phyloP scores from a whole-genome alignment of 2,113 vertebrate genomes.

The Hiodon tergisus region DNA sequence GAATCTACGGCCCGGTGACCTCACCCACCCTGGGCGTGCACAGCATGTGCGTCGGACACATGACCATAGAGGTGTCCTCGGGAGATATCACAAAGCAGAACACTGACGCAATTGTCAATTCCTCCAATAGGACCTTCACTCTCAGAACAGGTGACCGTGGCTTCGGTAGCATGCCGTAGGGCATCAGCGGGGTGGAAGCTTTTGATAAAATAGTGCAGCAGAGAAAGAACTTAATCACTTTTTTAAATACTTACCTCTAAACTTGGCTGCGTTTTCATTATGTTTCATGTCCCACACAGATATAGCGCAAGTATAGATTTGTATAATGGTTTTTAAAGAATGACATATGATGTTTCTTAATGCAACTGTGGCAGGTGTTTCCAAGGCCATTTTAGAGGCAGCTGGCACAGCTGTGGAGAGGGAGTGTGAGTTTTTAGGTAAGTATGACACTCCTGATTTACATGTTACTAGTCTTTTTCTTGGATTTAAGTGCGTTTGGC shows the following conservation, averaged over 20 bases:
- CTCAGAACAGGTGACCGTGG: constrained; percentile 64
- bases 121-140: constrained; percentile 61
- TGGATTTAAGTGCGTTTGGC: neutral
- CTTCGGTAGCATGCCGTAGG: too few relatives aligned
- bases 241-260: too few relatives aligned
- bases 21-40: constrained; percentile 49
- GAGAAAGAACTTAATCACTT: too few relatives aligned
- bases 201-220: too few relatives aligned
- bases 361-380: constrained; percentile 67
- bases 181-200: too few relatives aligned
- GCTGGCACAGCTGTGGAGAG: constrained; percentile 64
- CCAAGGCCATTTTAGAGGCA: constrained; percentile 73
- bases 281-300: too few relatives aligned
- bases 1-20: constrained; percentile 30
- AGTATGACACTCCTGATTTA: neutral
- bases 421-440: constrained; percentile 59
- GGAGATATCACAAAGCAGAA: constrained; percentile 81
- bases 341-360: neutral
- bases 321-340: neutral
- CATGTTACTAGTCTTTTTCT: neutral
- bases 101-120: constrained; percentile 80
- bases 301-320: neutral
- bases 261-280: too few relatives aligned
- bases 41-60: constrained; percentile 66
- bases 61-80: constrained; percentile 62